These are phyloP conservation scores for Chrysopilus asiliformis DNA, from an alignment of 2,888 invertebrate species.

Conservation along the genomic window DNA sequence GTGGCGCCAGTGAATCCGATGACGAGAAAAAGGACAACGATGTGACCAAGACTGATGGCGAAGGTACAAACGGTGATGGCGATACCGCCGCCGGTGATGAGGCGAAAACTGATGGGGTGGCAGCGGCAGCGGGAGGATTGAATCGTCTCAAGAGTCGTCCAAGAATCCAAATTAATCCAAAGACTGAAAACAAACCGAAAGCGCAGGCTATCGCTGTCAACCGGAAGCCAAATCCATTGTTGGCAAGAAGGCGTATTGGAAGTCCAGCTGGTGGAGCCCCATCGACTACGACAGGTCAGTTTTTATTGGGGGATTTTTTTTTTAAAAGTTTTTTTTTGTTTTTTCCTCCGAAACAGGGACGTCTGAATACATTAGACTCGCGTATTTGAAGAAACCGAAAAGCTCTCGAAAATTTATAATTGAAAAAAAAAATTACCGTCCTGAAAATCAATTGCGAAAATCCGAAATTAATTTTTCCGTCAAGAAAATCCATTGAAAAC, in stretches of 20 bases:
- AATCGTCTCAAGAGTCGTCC: constrained; percentile 34
- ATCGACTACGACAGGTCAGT: constrained; percentile 30
- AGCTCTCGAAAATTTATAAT: too few species aligned
- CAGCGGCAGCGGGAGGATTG: constrained; percentile 19
- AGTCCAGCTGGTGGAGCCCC: too few species aligned
- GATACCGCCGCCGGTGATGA: constrained; percentile 15
- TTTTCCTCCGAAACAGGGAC: too few species aligned
- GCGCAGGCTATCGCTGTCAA: constrained; percentile 11
- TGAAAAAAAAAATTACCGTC: too few species aligned
- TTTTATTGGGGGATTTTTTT: too few species aligned
- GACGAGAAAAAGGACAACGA: constrained; percentile 20
- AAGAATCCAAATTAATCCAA: constrained; percentile 29
- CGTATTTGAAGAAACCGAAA: too few species aligned
- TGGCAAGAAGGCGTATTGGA: constrained; percentile 30
- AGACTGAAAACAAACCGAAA: constrained; percentile 17
- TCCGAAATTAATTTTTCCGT: too few species aligned
- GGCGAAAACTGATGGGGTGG: constrained; percentile 15
- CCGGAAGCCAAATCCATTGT: constrained; percentile 33
- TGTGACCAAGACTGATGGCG: constrained; percentile 11
- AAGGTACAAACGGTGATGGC: constrained; percentile 5
- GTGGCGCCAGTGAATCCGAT: constrained; percentile 27
- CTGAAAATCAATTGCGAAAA: too few species aligned
- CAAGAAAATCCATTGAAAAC: too few species aligned
- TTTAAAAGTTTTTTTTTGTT: not conserved
- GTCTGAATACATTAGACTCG: too few species aligned